Evolutionary conservation across 1,140 invertebrate genomes (phyloP), one percentile per base, ranked within the genome.

Genomic region (Drosophila virilis): DNA sequence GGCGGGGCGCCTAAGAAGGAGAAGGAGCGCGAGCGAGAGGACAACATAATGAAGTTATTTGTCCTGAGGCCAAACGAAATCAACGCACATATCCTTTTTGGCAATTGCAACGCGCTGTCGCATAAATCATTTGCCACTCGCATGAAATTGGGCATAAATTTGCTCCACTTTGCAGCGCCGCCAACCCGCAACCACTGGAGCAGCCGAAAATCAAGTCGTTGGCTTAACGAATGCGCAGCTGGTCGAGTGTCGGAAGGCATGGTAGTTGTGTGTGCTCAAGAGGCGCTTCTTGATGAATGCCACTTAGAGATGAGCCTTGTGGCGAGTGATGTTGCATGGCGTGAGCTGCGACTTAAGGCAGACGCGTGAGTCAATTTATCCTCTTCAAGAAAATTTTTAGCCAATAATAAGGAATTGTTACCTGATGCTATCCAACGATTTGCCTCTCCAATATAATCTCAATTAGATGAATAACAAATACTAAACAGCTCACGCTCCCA

Each of bases 131-230:
- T 89, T 84, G 80, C 80, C 80, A 89, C 77, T 89, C 84, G 84
- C 84, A 89, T 89, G 84, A 89, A 89, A 89, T 89, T 89, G 84
- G 80, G 84, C 84, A 89, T 89, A 89, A 89, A 89, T 89, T 89
- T 89, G 84, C 84, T 89, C 84, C 84, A 89, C 84, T 89, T 89
- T 89, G 84, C 71, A 40, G 46, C 55, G 13, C 48, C 35, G n/a
- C 46, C 37, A 5, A 35, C n/a, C 15, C 51, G 28, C 51, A 54
- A 35, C 43, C 48, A 38, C 46, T 50, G 32, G 9, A 50, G 40
- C 57, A 37, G 65, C 65, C 68, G 42, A 74, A 84, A 74, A 79
- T 55, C 68, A 84, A 84, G 81, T 77, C 77, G 81, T 80, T 72
- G 83, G 78, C 83, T 81, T 79, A 85, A 81, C 82, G 82, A 85